Percentiles rank a stretch among this genome's conserved stretches.
phyloP scores from a whole-genome alignment of 2,888 invertebrate species.

The Bembecia ichneumoniformis region DNA sequence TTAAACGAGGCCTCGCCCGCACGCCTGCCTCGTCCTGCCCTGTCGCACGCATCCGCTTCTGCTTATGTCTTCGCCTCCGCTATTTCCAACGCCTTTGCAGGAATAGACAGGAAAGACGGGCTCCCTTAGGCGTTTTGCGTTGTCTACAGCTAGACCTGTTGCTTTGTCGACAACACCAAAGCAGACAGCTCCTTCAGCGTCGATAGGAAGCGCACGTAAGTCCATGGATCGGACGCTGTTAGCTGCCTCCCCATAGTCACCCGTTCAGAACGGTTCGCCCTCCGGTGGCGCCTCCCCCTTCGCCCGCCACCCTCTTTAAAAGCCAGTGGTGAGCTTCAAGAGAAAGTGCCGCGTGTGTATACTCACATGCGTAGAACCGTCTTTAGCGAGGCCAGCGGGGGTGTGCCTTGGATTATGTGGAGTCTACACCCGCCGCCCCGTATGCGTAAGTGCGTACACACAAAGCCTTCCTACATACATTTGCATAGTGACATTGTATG shows the following conservation, averaged over 20 bases:
- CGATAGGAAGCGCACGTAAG: slow-evolving; percentile 36
- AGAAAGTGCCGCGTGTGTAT: slow-evolving; percentile 73
- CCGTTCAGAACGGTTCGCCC: slow-evolving; percentile 60
- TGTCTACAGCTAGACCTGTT: slow-evolving; percentile 13
- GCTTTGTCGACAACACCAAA: slow-evolving; percentile 13
- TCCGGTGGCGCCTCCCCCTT: slow-evolving; percentile 30
- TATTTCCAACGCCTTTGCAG: slow-evolving; percentile 5
- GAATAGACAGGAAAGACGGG: not conserved
- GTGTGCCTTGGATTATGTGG: slow-evolving; percentile 61
- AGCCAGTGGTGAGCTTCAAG: slow-evolving; percentile 75
- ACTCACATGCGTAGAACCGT: slow-evolving; percentile 68
- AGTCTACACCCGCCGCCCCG: slow-evolving; percentile 52
- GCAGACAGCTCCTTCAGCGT: slow-evolving; percentile 8
- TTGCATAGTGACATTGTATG: slow-evolving; percentile 72
- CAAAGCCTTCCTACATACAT: slow-evolving; percentile 69
- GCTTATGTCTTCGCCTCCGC: slow-evolving; percentile 13
- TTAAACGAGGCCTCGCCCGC: slow-evolving; percentile 41
- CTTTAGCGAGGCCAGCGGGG: slow-evolving; percentile 53
- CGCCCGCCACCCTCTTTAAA: slow-evolving; percentile 67
- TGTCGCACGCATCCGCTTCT: slow-evolving; percentile 19
- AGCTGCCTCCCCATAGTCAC: slow-evolving; percentile 71
- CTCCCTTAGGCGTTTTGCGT: not conserved
- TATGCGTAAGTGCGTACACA: slow-evolving; percentile 70
- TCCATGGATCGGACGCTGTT: slow-evolving; percentile 33
- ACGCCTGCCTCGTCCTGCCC: slow-evolving; percentile 6